phyloP scores from a whole-genome alignment of 2,888 invertebrate species.

The Perithous albicinctus region DNA sequence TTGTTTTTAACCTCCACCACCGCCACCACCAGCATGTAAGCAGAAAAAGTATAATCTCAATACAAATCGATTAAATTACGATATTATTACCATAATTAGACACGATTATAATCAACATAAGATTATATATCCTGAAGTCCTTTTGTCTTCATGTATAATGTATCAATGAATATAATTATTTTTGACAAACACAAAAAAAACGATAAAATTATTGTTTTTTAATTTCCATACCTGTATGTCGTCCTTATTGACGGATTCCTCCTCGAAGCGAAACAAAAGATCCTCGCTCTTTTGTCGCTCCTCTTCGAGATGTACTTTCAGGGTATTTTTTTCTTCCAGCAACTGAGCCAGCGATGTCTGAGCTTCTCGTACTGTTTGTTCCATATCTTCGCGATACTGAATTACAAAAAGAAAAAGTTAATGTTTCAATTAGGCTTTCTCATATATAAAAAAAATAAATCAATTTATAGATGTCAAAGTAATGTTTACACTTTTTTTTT shows the following conservation, averaged over 20 bases:
- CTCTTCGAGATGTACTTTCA: conserved; percentile 89
- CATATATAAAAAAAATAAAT: no score
- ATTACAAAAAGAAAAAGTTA: conserved; percentile 51
- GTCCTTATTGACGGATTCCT: conserved; percentile 94
- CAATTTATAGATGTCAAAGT: not conserved
- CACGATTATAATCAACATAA: not conserved
- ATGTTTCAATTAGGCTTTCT: not conserved
- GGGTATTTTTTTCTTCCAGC: conserved; percentile 80
- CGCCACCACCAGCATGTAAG: no score
- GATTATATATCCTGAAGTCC: not conserved
- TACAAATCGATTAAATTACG: no score
- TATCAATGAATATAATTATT: not conserved
- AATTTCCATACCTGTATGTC: conserved; percentile 92
- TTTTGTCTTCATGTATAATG: not conserved
- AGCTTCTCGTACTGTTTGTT: conserved; percentile 87
- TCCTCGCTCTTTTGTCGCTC: conserved; percentile 94
- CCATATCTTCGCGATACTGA: conserved; percentile 86
- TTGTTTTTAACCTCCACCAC: no score
- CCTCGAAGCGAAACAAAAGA: conserved; percentile 95
- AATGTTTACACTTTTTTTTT: conserved; percentile 61
- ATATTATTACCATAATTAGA: not conserved
- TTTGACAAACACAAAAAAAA: not conserved
- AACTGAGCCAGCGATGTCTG: conserved; percentile 86
- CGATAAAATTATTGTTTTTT: no score
- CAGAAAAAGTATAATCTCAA: no score